A percentile compares a stretch with the other conserved stretches of the same genome.
These are phyloP conservation scores for Henricia sp. DNA, from an alignment of 53 echinoderm and acorn worm genomes.

Conservation along the genomic window DNA sequence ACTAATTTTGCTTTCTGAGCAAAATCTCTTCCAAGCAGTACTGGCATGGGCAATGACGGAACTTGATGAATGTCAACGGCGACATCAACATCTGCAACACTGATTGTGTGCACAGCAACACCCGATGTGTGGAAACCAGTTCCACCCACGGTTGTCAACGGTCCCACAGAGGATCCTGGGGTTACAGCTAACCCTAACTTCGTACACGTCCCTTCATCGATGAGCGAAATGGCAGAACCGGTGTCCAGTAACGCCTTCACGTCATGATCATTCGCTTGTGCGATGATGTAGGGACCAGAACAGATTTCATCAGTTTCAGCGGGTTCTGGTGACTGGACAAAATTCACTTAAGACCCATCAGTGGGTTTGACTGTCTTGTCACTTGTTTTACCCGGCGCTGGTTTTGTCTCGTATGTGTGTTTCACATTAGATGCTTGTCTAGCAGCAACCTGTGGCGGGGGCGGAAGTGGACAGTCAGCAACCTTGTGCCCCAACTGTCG, in stretches of 20 bases:
- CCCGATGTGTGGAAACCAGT: conserved; percentile 11
- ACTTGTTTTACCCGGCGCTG: no score
- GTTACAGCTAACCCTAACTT: conserved; percentile 15
- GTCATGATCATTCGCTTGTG: neutral
- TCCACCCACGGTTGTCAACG: conserved; percentile 25
- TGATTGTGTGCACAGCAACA: conserved; percentile 10
- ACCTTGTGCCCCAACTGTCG: conserved; percentile 43
- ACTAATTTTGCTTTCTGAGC: conserved; percentile 25
- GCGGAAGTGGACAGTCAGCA: conserved; percentile 25
- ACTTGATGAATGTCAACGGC: conserved; percentile 16
- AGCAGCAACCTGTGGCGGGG: neutral
- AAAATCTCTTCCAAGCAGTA: conserved; percentile 50
- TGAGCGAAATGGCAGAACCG: conserved; percentile 40
- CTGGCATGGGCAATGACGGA: conserved; percentile 27
- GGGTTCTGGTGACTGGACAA: conserved; percentile 5
- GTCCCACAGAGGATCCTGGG: conserved; percentile 3
- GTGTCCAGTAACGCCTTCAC: conserved; percentile 55
- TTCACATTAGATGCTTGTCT: neutral
- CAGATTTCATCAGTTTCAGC: neutral
- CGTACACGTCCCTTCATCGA: conserved; percentile 15
- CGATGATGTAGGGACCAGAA: conserved; percentile 21
- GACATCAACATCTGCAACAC: conserved; percentile 22
- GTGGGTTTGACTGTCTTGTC: conserved; percentile 19
- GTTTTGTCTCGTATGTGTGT: neutral
- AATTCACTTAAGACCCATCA: conserved; percentile 7